Evolutionary conservation across 1,140 invertebrate species (phyloP), one percentile per base, ranked within the genome.

Genomic region (Myzus persicae): DNA sequence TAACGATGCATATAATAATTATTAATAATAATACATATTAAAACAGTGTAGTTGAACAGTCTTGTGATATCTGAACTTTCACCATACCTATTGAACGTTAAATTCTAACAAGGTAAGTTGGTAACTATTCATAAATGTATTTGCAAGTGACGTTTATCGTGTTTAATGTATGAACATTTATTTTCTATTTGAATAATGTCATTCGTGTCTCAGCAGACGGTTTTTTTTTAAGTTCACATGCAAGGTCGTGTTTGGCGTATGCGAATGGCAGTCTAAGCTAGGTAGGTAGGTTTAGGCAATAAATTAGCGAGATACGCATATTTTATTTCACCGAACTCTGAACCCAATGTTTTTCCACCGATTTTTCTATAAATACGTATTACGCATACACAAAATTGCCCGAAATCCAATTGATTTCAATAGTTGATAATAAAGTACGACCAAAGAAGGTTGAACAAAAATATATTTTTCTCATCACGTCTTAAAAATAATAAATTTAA

Each of bases 221-320:
- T 18, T 76, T 76, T 67, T 67, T 76, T 67, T 67, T 67, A 18
- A 76, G 31, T 20, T 76, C 31, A n/a, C 4, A 5, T n/a, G 14
- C 1, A n/a, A 76, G n/a, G 59, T 76, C n/a, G 31, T 76, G n/a
- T 76, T 76, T 76, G 59, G n/a, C 59, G 59, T n/a, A n/a, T 76
- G 31, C 31, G 14, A 76, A 76, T 36, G n/a, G 59, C 59, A 76
- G 59, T 76, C n/a, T 76, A 76, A n/a, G 59, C 31, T 76, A 76
- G n/a, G 59, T n/a, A 76, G 59, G 59, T 76, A 76, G 31, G 14
- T 76, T 76, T n/a, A 20, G 31, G 59, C 31, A 18, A 76, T 76
- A 76, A 76, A 76, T 76, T 76, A 76, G 31, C 59, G n/a, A 76
- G 59, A 76, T 76, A 76, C 59, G 31, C n/a, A 76, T 76, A 76